Evolutionary conservation across 1,140 invertebrate genomes (phyloP).

Genomic region (Nephila pilipes): DNA sequence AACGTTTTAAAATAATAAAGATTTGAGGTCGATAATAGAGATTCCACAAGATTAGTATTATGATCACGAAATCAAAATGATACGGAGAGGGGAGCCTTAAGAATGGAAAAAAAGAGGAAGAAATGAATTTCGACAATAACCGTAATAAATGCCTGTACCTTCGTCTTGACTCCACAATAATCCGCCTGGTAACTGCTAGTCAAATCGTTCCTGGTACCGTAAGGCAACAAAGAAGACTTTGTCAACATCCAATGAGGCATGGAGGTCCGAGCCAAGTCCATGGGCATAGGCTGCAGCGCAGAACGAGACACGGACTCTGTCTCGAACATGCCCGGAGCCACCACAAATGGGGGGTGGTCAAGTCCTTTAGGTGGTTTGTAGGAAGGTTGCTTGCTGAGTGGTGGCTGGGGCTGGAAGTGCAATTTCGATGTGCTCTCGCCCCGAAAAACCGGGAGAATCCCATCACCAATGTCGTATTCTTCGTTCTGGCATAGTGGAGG

Average conservation of each 20-base stretch:
- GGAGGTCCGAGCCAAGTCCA: not conserved
- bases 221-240: not conserved
- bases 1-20: no score
- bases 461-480: not conserved
- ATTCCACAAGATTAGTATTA: no score
- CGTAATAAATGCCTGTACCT: not conserved
- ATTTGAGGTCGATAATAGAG: no score
- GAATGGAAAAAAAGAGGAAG: no score
- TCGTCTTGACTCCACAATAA: not conserved
- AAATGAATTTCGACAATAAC: no score
- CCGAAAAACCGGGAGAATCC: not conserved
- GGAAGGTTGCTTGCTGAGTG: not conserved
- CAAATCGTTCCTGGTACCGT: not conserved
- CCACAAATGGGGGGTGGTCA: not conserved
- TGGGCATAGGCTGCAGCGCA: not conserved
- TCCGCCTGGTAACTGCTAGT: constrained; percentile 55
- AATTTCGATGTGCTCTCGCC: not conserved
- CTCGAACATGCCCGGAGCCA: constrained; percentile 6
- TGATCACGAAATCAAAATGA: no score
- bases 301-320: not conserved
- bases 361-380: not conserved
- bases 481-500: not conserved
- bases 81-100: no score
- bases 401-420: not conserved
- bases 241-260: not conserved